Evolutionary conservation across 2,888 invertebrate genomes (phyloP), one percentile per base, ranked within the genome.

Genomic region (Galeopsomyia nigrocyanea): DNA sequence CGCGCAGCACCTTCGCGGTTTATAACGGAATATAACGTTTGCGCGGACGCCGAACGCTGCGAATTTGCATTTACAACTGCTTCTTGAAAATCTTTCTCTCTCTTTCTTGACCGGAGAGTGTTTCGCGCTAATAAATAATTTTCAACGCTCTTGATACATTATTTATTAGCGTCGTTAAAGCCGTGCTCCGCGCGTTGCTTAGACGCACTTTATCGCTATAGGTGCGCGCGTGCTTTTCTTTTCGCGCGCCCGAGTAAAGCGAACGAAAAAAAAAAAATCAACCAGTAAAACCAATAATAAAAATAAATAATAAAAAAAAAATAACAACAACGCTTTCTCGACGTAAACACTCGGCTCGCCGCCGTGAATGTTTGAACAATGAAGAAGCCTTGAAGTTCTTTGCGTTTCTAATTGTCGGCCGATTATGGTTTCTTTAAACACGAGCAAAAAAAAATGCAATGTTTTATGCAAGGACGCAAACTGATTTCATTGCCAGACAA

Each of bases 31-130:
- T 47, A 39, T 26, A 53, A 53, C 49, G 16, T 22, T 47, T 39
- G 39, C 16, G 19, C 16, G n/a, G n/a, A 26, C 26, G 51, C 46
- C 46, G 53, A 55, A 47, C 39, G 39, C n/a, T n/a, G n/a, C 26
- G 26, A 49, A 74, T 74, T 74, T 70, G 66, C 73, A 74, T 74
- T 74, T 74, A 66, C 67, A 70, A 74, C 70, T 70, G 70, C 73
- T 69, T 70, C 66, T 74, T 67, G 66, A 74, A 70, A 70, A 74
- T 62, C 51, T 31, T n/a, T 53, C 53, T 26, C 26, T 31, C 31
- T 53, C 53, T 53, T 10, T 17, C 53, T 14, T 53, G 50, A 53
- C 39, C 50, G 31, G 9, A 3, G 60, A 26, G 39, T 57, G 46
- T 26, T 22, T 14, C 22, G 53, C 46, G 58, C 66, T 58, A 67